Conservation (phyloP, 2,797 vertebrate genomes). For the Poeciliopsis gracilis region DNA sequence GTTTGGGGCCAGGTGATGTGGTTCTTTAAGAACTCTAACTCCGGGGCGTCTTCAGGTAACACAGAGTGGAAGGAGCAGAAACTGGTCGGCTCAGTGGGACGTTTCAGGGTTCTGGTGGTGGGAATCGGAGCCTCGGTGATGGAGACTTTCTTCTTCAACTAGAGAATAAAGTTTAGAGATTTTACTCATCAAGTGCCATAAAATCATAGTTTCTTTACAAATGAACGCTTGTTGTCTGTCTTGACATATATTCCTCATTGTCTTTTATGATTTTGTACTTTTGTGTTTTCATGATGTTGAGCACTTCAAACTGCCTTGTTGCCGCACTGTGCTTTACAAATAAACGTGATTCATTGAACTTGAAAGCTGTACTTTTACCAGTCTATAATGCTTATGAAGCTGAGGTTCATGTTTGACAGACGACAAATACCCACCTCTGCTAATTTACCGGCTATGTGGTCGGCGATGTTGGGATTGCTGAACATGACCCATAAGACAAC, state of each 20-base stretch:
- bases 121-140: neutral
- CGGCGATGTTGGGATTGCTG: neutral
- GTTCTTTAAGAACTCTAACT: constrained; percentile 24
- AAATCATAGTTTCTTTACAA: neutral
- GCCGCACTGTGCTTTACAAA: too few relatives aligned
- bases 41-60: neutral
- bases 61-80: neutral
- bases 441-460: neutral
- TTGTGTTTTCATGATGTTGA: too few relatives aligned
- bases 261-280: too few relatives aligned
- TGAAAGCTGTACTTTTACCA: neutral
- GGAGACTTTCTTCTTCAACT: neutral
- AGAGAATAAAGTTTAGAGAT: neutral
- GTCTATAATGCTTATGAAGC: neutral
- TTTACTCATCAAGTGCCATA: neutral
- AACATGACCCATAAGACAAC: neutral
- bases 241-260: too few relatives aligned
- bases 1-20: constrained; percentile 48
- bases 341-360: too few relatives aligned
- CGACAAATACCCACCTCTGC: neutral
- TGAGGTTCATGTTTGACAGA: neutral
- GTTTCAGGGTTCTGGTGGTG: neutral
- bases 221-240: neutral
- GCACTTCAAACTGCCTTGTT: too few relatives aligned
- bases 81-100: neutral